A percentile compares a stretch with the other conserved stretches of the same genome.
Evolutionary conservation across 2,797 vertebrate genomes (phyloP).

Genomic region (Halcyon smyrnensis): DNA sequence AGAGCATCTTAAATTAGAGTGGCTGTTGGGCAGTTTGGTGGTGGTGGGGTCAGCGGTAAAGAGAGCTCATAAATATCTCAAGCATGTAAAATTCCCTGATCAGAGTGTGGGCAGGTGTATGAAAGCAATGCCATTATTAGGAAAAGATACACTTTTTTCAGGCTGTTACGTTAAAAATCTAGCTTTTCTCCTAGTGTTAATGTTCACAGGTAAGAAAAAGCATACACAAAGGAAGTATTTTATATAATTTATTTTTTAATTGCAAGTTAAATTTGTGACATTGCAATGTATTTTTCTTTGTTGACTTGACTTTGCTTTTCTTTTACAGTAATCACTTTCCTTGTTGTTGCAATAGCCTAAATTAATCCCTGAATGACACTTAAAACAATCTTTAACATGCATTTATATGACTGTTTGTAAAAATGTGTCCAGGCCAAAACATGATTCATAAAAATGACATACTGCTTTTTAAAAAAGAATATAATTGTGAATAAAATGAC

Average conservation of each 20-base stretch:
- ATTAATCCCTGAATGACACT: background rate
- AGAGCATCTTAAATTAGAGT: slow-evolving; percentile 76
- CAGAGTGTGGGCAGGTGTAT: slow-evolving; percentile 38
- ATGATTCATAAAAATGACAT: background rate
- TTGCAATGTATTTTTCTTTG: slow-evolving; percentile 23
- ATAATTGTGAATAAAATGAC: background rate
- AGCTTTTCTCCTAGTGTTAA: background rate
- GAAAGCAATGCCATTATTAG: background rate
- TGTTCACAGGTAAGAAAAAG: background rate
- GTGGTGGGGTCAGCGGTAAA: slow-evolving; percentile 26
- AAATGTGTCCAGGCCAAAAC: background rate
- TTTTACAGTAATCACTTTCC: background rate
- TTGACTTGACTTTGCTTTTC: background rate
- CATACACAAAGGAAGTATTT: background rate
- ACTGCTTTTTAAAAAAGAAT: background rate
- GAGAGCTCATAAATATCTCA: slow-evolving; percentile 55
- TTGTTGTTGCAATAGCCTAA: background rate
- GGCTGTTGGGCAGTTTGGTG: slow-evolving; percentile 36
- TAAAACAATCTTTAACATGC: background rate
- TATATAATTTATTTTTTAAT: background rate
- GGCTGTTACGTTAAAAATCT: slow-evolving; percentile 17
- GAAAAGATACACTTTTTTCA: background rate
- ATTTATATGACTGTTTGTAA: background rate
- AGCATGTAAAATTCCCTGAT: slow-evolving; percentile 25
- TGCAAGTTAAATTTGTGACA: slow-evolving; percentile 20